Evolutionary conservation across 2,888 invertebrate species (phyloP).

Genomic region (Eilema sororculum): DNA sequence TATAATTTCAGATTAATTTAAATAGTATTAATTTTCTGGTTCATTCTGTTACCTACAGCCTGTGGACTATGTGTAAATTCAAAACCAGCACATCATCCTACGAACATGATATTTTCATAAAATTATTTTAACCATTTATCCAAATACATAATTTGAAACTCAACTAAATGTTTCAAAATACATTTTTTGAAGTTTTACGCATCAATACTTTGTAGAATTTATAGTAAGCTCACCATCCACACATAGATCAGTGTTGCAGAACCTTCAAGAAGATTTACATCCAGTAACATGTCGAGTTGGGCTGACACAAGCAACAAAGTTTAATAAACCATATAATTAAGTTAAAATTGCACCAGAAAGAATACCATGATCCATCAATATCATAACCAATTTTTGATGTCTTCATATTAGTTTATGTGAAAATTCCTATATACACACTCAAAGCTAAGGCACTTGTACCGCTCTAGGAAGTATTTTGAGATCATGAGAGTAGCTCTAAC

Average conservation of each 20-base stretch:
- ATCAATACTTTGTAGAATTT: constrained; percentile 13
- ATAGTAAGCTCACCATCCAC: constrained; percentile 22
- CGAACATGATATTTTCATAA: not conserved
- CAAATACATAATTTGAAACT: no score
- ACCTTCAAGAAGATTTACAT: constrained; percentile 25
- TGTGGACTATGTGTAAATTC: not conserved
- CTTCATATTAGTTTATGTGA: not conserved
- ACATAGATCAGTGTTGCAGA: constrained; percentile 18
- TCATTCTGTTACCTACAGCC: not conserved
- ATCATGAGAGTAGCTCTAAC: no score
- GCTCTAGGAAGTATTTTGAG: not conserved
- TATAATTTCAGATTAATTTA: no score
- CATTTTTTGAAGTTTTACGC: no score
- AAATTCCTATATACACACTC: not conserved
- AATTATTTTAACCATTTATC: not conserved
- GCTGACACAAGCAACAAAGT: constrained; percentile 25
- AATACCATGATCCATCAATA: not conserved
- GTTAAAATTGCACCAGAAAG: constrained; percentile 21
- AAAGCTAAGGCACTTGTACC: constrained; percentile 20
- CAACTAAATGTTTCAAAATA: no score
- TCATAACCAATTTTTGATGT: not conserved
- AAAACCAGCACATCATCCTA: not conserved
- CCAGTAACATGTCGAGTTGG: constrained; percentile 21
- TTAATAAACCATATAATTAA: constrained; percentile 28
- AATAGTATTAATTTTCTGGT: not conserved